Conservation (phyloP, 2,113 vertebrate species). For the Paramisgurnus dabryanus region DNA sequence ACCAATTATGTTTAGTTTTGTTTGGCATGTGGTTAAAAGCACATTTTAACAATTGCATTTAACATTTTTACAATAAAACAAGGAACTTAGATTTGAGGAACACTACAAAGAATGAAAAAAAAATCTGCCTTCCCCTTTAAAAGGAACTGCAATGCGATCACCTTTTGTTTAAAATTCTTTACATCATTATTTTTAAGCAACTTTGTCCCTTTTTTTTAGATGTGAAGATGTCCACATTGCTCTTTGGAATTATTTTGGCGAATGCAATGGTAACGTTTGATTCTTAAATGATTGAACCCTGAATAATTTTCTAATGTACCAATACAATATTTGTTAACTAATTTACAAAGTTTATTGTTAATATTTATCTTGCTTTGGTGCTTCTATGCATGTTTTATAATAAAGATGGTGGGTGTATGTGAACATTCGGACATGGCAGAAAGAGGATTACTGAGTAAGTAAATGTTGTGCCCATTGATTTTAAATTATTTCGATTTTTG, state of each 20-base stretch:
- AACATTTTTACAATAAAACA: background rate
- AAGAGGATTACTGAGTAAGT: slow-evolving; percentile 63
- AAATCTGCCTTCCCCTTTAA: background rate
- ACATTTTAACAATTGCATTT: background rate
- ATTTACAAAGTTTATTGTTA: background rate
- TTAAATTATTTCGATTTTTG: too few species aligned
- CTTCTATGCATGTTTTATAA: slow-evolving; percentile 21
- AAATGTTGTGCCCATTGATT: background rate
- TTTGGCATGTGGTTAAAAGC: background rate
- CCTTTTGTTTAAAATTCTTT: background rate
- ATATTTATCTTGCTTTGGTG: background rate
- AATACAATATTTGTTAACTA: background rate
- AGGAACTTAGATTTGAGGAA: slow-evolving; percentile 7
- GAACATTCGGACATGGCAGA: slow-evolving; percentile 58
- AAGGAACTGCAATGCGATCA: background rate
- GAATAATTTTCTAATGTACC: background rate
- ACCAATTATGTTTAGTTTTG: too few species aligned
- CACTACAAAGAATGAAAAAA: background rate
- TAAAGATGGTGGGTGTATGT: slow-evolving; percentile 62
- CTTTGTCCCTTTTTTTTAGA: slow-evolving; percentile 31
- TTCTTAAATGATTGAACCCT: background rate
- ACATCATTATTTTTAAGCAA: background rate
- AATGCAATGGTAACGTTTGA: slow-evolving; percentile 37
- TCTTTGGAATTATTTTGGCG: slow-evolving; percentile 43
- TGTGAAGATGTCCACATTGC: slow-evolving; percentile 49